A percentile compares a stretch with the other conserved stretches of the same genome.
Conservation (phyloP, 2,888 invertebrate genomes). For the Tyria jacobaeae region DNA sequence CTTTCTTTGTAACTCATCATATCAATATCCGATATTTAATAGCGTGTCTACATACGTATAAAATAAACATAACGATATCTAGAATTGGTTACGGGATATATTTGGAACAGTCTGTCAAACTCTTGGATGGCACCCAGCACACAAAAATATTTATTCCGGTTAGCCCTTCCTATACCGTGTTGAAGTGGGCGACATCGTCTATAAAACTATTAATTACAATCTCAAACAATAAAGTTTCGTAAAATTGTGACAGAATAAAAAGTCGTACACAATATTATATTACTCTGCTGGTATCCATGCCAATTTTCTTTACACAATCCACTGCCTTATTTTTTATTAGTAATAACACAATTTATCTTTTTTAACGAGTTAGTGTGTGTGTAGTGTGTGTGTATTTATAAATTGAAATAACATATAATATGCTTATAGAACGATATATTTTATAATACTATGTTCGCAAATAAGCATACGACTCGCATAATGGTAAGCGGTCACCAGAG, state of each 20-base stretch:
- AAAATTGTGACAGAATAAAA: background rate
- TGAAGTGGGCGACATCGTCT: constrained; percentile 10
- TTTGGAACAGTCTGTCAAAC: constrained; percentile 61
- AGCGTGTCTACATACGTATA: constrained; percentile 2
- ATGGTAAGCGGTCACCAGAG: background rate
- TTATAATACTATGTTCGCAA: background rate
- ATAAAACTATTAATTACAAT: background rate
- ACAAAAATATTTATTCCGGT: constrained; percentile 49
- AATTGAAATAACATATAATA: no score
- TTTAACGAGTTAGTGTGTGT: background rate
- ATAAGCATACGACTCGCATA: background rate
- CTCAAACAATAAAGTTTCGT: background rate
- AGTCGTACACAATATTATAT: constrained; percentile 4
- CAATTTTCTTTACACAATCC: constrained; percentile 5
- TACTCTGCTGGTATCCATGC: constrained; percentile 8
- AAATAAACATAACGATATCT: constrained; percentile 26
- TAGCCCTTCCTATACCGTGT: constrained; percentile 55
- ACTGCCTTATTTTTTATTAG: background rate
- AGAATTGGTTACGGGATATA: constrained; percentile 52
- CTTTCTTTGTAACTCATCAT: no score
- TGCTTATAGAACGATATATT: background rate
- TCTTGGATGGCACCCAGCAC: constrained; percentile 67
- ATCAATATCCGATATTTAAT: background rate
- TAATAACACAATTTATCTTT: constrained; percentile 1
- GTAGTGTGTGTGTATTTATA: no score